These are phyloP conservation scores for Orchesella cincta DNA, from an alignment of 1,140 invertebrate species.

Conservation along the genomic window DNA sequence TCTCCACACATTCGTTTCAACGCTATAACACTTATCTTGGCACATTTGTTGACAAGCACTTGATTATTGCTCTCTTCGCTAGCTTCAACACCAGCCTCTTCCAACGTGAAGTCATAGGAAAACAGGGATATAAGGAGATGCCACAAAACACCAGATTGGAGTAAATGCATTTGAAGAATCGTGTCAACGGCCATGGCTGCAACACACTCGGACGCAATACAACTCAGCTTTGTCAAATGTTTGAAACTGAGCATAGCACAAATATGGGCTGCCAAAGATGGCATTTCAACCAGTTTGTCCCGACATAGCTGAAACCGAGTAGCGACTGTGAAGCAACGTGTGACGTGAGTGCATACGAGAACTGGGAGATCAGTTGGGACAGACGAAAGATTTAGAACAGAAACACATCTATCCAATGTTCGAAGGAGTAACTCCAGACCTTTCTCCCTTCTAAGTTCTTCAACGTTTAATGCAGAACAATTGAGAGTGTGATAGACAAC, in stretches of 20 bases:
- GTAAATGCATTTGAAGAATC: slow-evolving; percentile 82
- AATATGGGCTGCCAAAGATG: slow-evolving; percentile 82
- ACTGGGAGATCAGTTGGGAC: slow-evolving; percentile 80
- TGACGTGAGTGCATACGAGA: slow-evolving; percentile 89
- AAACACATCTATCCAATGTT: slow-evolving; percentile 88
- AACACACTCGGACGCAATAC: slow-evolving; percentile 81
- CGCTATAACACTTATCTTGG: slow-evolving; percentile 80
- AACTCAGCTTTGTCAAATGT: slow-evolving; percentile 77
- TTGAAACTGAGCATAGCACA: slow-evolving; percentile 87
- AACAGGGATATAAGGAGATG: slow-evolving; percentile 89
- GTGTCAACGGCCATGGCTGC: slow-evolving; percentile 78
- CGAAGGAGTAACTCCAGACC: slow-evolving; percentile 78
- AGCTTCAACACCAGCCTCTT: slow-evolving; percentile 90
- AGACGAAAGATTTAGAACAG: slow-evolving; percentile 77
- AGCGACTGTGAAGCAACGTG: slow-evolving; percentile 88
- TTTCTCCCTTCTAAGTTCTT: slow-evolving; percentile 90
- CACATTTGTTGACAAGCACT: slow-evolving; percentile 84
- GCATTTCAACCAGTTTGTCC: slow-evolving; percentile 82
- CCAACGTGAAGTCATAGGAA: slow-evolving; percentile 95
- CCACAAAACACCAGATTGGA: slow-evolving; percentile 91
- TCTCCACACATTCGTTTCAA: slow-evolving; percentile 73
- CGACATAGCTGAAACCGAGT: slow-evolving; percentile 90
- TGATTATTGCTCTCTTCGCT: slow-evolving; percentile 81
- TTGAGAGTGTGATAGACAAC: slow-evolving; percentile 94
- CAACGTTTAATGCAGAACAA: slow-evolving; percentile 95